phyloP scores from a whole-genome alignment of 2,888 invertebrate genomes.

The Melanotus villosus region DNA sequence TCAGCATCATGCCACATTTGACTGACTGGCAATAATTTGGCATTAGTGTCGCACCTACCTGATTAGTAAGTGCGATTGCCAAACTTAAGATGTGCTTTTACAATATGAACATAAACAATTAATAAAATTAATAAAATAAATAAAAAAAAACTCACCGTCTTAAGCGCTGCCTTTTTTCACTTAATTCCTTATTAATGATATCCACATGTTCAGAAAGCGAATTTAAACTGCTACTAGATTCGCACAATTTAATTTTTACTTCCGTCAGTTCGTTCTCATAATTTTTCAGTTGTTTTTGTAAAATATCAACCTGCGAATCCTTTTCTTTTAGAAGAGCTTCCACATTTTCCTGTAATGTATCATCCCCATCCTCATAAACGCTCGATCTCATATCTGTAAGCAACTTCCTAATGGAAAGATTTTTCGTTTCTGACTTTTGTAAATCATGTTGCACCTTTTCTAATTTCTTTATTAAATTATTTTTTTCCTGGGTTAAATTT shows the following conservation, averaged over 20 bases:
- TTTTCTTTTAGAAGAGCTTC: not conserved
- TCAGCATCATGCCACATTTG: no score
- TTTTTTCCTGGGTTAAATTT: not conserved
- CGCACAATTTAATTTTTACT: conserved; percentile 15
- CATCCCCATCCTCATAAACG: not conserved
- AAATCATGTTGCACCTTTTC: conserved; percentile 19
- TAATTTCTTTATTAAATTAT: conserved; percentile 1
- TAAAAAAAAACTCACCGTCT: not conserved
- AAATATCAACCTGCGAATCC: not conserved
- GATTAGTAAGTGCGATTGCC: no score
- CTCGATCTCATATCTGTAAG: conserved; percentile 10
- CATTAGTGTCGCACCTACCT: no score
- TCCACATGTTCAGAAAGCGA: conserved; percentile 10
- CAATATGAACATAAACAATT: no score
- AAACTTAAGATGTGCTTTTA: no score
- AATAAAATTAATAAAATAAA: not conserved
- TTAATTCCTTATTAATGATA: conserved; percentile 6
- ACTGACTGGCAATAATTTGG: no score
- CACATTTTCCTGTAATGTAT: not conserved
- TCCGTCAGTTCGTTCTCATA: conserved; percentile 20
- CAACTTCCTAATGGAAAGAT: conserved; percentile 19
- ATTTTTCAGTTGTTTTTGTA: conserved; percentile 10
- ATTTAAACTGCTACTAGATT: not conserved
- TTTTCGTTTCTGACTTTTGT: conserved; percentile 22
- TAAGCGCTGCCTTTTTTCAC: conserved; percentile 2